These are phyloP conservation scores for Ammospiza maritima DNA, from an alignment of 2,797 vertebrate species.

Conservation along the genomic window DNA sequence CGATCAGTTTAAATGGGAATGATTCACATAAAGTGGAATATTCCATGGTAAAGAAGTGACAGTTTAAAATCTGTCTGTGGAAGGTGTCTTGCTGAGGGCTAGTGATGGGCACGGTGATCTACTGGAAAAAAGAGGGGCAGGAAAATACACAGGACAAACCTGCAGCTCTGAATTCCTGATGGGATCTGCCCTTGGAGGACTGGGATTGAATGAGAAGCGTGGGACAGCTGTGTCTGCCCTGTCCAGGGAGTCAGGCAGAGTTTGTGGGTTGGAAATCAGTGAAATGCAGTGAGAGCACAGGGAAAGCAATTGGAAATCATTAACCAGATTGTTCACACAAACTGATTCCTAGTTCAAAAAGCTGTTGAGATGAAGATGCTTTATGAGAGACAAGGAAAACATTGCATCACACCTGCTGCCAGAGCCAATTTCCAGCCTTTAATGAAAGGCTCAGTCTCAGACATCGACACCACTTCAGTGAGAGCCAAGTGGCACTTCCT, in stretches of 20 bases:
- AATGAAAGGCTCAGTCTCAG: background rate
- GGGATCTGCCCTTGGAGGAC: background rate
- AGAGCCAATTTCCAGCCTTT: background rate
- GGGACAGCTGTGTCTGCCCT: background rate
- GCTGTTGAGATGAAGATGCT: background rate
- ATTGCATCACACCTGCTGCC: background rate
- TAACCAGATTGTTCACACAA: background rate
- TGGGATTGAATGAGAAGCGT: background rate
- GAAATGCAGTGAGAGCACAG: background rate
- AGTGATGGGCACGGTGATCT: background rate
- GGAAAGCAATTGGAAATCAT: background rate
- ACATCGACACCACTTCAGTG: background rate
- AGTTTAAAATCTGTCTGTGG: background rate
- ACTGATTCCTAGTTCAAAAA: background rate
- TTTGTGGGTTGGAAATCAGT: background rate
- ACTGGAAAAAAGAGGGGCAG: background rate
- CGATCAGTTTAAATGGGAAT: background rate
- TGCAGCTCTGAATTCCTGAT: background rate
- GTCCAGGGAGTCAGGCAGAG: accelerated
- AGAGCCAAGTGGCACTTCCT: background rate
- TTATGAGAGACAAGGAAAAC: background rate
- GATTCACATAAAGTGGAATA: background rate
- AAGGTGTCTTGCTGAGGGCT: background rate
- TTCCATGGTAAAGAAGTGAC: accelerated
- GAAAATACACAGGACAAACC: accelerated